Percentiles rank a stretch among this genome's conserved stretches.
These are phyloP conservation scores for Procapra przewalskii DNA, from an alignment of 2,113 vertebrate species.

Conservation along the genomic window DNA sequence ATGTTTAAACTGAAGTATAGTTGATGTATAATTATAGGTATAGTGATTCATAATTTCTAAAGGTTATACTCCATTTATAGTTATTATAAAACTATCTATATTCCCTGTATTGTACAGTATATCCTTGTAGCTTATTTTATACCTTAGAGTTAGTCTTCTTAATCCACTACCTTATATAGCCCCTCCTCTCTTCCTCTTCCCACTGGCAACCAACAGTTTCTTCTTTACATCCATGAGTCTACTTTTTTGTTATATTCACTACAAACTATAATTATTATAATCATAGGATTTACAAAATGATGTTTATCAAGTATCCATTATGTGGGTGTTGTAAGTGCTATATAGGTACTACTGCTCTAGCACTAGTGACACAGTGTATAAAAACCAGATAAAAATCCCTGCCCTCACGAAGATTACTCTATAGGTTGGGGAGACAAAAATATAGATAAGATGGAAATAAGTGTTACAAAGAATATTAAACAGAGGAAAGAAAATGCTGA, in stretches of 20 bases:
- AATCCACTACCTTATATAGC: background rate
- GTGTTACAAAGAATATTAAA: background rate
- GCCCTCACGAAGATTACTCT: background rate
- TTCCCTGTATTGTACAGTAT: background rate
- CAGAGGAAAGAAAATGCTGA: background rate
- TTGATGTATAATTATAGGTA: background rate
- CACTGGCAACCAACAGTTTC: background rate
- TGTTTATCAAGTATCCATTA: background rate
- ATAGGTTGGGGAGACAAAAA: background rate
- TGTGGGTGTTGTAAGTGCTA: background rate
- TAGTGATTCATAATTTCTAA: background rate
- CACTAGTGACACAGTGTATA: background rate
- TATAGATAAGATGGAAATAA: background rate
- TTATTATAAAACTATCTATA: background rate
- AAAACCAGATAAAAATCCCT: background rate
- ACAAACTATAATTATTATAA: background rate
- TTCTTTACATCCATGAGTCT: background rate
- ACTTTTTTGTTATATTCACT: background rate
- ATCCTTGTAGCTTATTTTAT: background rate
- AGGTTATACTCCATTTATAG: background rate
- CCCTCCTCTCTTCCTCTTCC: background rate
- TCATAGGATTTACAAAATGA: background rate
- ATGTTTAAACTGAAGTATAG: background rate
- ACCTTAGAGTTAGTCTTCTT: background rate
- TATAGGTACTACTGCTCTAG: background rate